Base-by-base conservation (phyloP, 1,140 invertebrate species). In the Branchinecta lynchi region DNA sequence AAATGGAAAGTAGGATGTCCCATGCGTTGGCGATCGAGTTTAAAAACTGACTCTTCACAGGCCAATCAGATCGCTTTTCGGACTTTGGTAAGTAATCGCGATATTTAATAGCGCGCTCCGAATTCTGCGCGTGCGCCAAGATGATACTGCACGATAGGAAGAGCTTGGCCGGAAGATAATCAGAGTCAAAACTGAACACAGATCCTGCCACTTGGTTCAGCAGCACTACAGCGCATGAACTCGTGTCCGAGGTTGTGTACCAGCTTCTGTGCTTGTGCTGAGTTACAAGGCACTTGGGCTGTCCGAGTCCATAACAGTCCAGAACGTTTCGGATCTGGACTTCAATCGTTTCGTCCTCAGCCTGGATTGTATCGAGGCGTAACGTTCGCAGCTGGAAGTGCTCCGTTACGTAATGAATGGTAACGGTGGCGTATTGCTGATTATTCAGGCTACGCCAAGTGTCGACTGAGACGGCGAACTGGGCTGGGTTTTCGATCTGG, bases 401-500 rank as follows among this genome's bases (percentile, higher is more conserved):
- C 51, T 60, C 51, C 12, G 51, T 20, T 15, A 60, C 17, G 51
- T 60, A 60, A 60, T 60, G 51, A 3, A 60, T 60, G 51, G 51
- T 60, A 60, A 60, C 17, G 12, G 51, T 60, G 12, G 51, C 51
- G 17, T 60, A 60, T 60, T 60, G 51, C 17, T 60, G 51, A 60
- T 20, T 20, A 20, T 15, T 20, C 12, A 15, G 12, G 51, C 6
- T 60, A 15, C 51, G 51, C 51, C 51, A 60, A 60, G 51, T 60
- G 12, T 60, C 51, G 17, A 60, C 51, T 60, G 51, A 60, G 51
- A 60, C 51, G 51, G 51, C 51, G 17, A 60, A 60, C 17, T 60
- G 51, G 12, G 51, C 51, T 15, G 51, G 51, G 51, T 60, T 60
- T 12, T 60, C 51, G 17, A 12, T 15, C 17, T 60, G 51, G 17